A percentile compares a stretch with the other conserved stretches of the same genome.
These are phyloP conservation scores for Tympanuchus pallidicinctus DNA, from an alignment of 2,113 vertebrate species.

Conservation along the genomic window DNA sequence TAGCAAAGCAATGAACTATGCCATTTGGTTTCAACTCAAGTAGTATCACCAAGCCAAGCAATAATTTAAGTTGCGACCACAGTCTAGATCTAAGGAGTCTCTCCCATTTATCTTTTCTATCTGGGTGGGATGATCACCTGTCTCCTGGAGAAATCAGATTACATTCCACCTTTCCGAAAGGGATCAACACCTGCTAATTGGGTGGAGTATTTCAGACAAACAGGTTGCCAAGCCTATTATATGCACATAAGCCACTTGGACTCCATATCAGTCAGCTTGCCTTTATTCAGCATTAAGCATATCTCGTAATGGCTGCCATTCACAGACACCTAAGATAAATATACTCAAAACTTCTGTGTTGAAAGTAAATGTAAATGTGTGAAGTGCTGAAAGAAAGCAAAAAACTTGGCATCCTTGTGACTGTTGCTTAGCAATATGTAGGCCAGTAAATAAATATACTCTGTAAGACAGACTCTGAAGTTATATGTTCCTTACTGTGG, in stretches of 20 bases:
- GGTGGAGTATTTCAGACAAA: slow-evolving; percentile 27
- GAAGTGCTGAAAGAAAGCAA: slow-evolving; percentile 37
- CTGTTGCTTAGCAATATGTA: slow-evolving; percentile 34
- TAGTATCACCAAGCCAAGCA: slow-evolving; percentile 3
- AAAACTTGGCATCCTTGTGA: background rate
- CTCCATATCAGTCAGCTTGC: background rate
- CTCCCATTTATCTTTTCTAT: background rate
- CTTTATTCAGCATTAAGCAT: background rate
- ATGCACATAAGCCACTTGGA: background rate
- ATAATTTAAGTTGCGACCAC: slow-evolving; percentile 40
- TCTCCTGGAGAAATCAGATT: slow-evolving; percentile 25
- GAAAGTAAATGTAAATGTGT: background rate
- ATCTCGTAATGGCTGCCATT: slow-evolving; percentile 6
- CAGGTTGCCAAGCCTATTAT: background rate
- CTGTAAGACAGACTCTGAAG: background rate
- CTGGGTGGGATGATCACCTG: slow-evolving; percentile 33
- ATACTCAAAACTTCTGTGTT: background rate
- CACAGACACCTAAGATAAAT: background rate
- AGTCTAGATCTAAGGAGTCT: slow-evolving; percentile 39
- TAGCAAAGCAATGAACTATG: slow-evolving; percentile 29
- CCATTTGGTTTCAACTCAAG: background rate
- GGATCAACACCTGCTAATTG: slow-evolving; percentile 45
- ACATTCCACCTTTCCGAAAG: background rate
- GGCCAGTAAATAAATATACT: slow-evolving; percentile 29
- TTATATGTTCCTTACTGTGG: background rate